A percentile compares a stretch with the other conserved stretches of the same genome.
Conservation (phyloP, 2,113 vertebrate species). For the Pseudonaja textilis region DNA sequence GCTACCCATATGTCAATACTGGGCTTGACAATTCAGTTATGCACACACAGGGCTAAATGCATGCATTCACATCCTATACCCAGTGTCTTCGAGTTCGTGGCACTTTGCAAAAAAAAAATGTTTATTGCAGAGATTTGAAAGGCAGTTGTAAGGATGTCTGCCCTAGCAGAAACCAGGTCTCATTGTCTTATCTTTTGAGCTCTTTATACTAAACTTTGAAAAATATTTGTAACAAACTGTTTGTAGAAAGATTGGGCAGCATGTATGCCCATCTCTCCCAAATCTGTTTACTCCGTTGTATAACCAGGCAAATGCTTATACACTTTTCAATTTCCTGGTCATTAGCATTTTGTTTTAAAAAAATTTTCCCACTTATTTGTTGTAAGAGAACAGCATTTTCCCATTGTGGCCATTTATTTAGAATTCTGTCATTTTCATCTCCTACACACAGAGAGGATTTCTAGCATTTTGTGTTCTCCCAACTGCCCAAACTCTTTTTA, state of each 20-base stretch:
- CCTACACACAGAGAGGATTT: background rate
- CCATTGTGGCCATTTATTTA: conserved; percentile 23
- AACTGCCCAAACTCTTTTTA: background rate
- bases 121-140: background rate
- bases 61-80: background rate
- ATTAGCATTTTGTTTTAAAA: conserved; percentile 7
- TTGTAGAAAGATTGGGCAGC: background rate
- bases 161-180: background rate
- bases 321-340: background rate
- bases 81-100: background rate
- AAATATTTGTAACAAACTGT: background rate
- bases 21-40: background rate
- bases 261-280: background rate
- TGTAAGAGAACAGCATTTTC: accelerated
- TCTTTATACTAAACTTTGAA: background rate
- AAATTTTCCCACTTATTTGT: background rate
- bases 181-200: background rate
- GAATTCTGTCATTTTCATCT: background rate
- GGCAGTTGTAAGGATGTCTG: background rate
- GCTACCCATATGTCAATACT: too few relatives aligned
- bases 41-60: background rate
- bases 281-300: background rate
- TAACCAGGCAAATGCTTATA: background rate
- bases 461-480: conserved; percentile 5
- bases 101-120: background rate